Conservation (phyloP, 2,113 vertebrate genomes). For the Okapia johnstoni region DNA sequence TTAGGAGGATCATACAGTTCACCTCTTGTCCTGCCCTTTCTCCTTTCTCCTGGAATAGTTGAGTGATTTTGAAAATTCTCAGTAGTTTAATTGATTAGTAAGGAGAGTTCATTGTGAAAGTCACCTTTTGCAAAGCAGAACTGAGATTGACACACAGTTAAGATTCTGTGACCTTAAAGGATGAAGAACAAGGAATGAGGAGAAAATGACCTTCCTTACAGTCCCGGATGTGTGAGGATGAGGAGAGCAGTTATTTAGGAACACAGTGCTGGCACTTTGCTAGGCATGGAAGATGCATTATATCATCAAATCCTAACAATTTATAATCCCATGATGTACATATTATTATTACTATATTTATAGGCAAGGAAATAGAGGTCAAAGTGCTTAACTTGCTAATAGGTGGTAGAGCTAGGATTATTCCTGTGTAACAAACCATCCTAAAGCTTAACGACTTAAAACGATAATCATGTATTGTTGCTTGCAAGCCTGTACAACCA, state of each 20-base stretch:
- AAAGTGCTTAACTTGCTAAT: background rate
- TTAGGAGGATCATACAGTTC: slow-evolving; percentile 65
- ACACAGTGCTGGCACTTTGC: background rate
- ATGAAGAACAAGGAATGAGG: background rate
- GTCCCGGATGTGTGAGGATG: background rate
- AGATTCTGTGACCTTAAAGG: slow-evolving; percentile 40
- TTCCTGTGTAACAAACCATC: background rate
- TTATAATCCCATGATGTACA: background rate
- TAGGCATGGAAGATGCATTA: background rate
- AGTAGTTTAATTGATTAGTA: slow-evolving; percentile 69
- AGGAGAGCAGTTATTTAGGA: background rate
- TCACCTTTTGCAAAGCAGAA: slow-evolving; percentile 56
- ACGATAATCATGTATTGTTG: background rate
- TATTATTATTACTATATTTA: background rate
- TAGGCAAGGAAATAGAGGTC: background rate
- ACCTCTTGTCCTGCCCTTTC: slow-evolving; percentile 65
- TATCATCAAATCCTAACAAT: background rate
- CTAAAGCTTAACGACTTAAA: background rate
- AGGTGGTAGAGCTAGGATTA: background rate
- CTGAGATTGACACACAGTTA: background rate
- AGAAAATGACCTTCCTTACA: background rate
- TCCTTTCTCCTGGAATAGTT: slow-evolving; percentile 65
- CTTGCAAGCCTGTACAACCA: background rate
- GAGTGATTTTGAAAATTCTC: slow-evolving; percentile 69
- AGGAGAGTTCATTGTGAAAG: slow-evolving; percentile 68